Conservation (phyloP, 2,797 vertebrate genomes). For the Chaenodraco wilsoni region DNA sequence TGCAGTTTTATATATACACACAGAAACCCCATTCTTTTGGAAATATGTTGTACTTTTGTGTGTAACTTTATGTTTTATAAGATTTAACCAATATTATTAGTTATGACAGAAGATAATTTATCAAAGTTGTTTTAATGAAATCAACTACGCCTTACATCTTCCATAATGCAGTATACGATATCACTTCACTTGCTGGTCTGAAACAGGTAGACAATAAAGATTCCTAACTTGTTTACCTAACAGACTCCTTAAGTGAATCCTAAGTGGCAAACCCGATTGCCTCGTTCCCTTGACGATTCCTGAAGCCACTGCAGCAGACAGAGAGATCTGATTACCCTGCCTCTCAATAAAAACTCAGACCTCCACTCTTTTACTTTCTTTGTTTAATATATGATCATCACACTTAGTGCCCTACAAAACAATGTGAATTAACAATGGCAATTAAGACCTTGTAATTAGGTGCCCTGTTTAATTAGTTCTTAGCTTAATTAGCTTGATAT, state of each 20-base stretch:
- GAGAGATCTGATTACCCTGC: slow-evolving; percentile 58
- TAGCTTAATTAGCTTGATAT: slow-evolving; percentile 55
- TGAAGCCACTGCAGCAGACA: slow-evolving; percentile 56
- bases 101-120: neutral
- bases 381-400: slow-evolving; percentile 25
- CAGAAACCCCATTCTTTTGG: too few relatives aligned
- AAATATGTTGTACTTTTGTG: neutral
- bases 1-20: neutral
- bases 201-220: slow-evolving; percentile 42
- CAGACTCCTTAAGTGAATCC: slow-evolving; percentile 64
- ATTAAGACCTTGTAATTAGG: slow-evolving; percentile 66
- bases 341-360: slow-evolving; percentile 45
- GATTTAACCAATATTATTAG: neutral
- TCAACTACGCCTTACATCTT: neutral
- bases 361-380: slow-evolving; percentile 2
- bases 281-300: slow-evolving; percentile 37
- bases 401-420: slow-evolving; percentile 19
- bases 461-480: slow-evolving; percentile 65
- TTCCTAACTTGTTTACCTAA: slow-evolving; percentile 58
- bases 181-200: slow-evolving; percentile 15
- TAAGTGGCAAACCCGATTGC: slow-evolving; percentile 64
- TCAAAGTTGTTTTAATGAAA: neutral
- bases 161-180: neutral
- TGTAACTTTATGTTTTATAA: neutral
- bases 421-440: slow-evolving; percentile 47